These are phyloP conservation scores for Lasioglossum leucozonium DNA, from an alignment of 2,888 invertebrate species.

Conservation along the genomic window DNA sequence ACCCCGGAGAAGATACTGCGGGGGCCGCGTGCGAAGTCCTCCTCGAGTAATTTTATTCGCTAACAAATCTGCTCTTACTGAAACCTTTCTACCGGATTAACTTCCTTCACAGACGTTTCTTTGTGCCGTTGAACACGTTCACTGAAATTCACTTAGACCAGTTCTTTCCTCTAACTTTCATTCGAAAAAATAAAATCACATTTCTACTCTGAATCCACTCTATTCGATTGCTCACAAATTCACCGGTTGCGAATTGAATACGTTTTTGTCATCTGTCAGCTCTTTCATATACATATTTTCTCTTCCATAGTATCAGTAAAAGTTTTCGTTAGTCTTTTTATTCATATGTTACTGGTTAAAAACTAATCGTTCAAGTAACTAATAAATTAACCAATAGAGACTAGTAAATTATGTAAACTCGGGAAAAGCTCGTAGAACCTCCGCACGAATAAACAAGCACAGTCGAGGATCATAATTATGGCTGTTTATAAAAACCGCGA, in stretches of 20 bases:
- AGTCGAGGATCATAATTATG: not conserved
- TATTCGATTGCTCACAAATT: not conserved
- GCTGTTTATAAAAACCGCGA: not conserved
- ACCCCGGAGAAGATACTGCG: not conserved
- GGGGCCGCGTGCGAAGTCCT: not conserved
- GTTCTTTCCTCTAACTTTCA: not conserved
- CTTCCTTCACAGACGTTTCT: not conserved
- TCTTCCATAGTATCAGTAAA: no score
- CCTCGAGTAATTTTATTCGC: not conserved
- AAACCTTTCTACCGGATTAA: not conserved
- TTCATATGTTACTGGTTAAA: no score
- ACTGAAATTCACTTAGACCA: not conserved
- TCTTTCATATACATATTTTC: no score
- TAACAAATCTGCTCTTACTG: not conserved
- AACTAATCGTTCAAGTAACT: no score
- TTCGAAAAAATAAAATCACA: not conserved
- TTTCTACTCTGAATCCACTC: not conserved
- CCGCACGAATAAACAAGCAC: not conserved
- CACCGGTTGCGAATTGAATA: no score
- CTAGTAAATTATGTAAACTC: not conserved
- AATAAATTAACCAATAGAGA: no score
- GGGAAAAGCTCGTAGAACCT: not conserved
- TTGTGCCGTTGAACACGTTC: not conserved
- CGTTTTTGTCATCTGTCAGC: no score
- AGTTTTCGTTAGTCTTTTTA: no score